Conservation (phyloP, 1,140 invertebrate genomes). For the Papilio polytes region DNA sequence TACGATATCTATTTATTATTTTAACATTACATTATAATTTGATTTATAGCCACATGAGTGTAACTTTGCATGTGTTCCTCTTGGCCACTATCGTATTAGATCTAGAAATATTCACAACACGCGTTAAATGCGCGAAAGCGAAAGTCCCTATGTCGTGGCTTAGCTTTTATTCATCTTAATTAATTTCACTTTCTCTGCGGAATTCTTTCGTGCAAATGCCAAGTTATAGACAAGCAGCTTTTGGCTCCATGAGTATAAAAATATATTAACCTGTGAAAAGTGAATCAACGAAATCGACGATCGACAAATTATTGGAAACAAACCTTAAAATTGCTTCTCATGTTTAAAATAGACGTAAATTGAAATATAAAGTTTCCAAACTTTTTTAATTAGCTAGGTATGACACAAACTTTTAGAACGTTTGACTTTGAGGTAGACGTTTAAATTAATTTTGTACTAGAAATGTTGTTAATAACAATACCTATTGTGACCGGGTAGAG, state of each 20-base stretch:
- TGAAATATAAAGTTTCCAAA: no score
- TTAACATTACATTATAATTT: neutral
- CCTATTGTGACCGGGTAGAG: no score
- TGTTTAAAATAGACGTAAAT: no score
- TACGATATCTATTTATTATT: neutral
- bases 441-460: no score
- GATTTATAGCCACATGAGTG: neutral
- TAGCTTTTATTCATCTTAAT: slow-evolving; percentile 55
- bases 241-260: neutral
- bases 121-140: slow-evolving; percentile 54
- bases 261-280: no score
- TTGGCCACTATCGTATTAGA: slow-evolving; percentile 39
- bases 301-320: neutral
- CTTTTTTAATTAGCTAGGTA: no score
- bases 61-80: slow-evolving; percentile 31
- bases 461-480: no score
- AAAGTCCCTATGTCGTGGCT: slow-evolving; percentile 55
- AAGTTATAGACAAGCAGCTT: neutral
- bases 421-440: no score
- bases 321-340: no score
- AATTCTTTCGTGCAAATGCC: slow-evolving; percentile 2
- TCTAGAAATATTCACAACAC: slow-evolving; percentile 47
- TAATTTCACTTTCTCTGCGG: slow-evolving; percentile 57
- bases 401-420: no score
- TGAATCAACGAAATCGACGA: neutral